These are phyloP conservation scores for Megastigmus dorsalis DNA, from an alignment of 2,888 invertebrate genomes.

Conservation along the genomic window DNA sequence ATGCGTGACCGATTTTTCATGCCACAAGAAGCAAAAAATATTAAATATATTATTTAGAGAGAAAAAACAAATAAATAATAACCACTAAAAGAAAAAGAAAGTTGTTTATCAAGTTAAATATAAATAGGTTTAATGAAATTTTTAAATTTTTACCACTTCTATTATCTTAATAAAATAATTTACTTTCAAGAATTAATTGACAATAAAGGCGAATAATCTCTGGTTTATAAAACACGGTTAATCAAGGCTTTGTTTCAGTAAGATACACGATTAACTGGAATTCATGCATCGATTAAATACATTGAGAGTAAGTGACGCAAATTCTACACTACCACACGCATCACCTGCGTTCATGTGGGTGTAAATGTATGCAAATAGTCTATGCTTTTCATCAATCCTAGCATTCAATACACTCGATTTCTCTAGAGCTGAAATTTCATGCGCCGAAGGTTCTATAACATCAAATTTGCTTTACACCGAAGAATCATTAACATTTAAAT, in stretches of 20 bases:
- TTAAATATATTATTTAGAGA: no score
- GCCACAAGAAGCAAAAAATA: no score
- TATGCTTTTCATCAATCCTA: conserved; percentile 22
- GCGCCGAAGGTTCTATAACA: conserved; percentile 7
- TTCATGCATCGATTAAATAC: neutral
- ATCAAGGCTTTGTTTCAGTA: conserved; percentile 1
- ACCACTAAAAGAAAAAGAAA: no score
- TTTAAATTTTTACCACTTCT: neutral
- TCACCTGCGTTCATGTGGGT: neutral
- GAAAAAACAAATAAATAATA: no score
- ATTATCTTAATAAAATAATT: neutral
- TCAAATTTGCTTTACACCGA: conserved; percentile 3
- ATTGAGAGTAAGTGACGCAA: conserved; percentile 3
- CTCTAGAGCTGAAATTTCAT: conserved; percentile 8
- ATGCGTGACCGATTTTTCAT: no score
- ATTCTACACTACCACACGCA: neutral
- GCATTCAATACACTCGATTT: conserved; percentile 15
- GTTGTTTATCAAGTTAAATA: no score
- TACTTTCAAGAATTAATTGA: neutral
- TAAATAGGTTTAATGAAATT: no score
- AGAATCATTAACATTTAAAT: conserved; percentile 34
- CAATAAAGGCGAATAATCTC: neutral
- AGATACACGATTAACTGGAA: neutral
- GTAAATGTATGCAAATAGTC: conserved; percentile 14
- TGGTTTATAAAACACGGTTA: neutral